These are phyloP conservation scores for Gyrodactylus salaris DNA, from an alignment of 1,140 invertebrate genomes.

Conservation along the genomic window DNA sequence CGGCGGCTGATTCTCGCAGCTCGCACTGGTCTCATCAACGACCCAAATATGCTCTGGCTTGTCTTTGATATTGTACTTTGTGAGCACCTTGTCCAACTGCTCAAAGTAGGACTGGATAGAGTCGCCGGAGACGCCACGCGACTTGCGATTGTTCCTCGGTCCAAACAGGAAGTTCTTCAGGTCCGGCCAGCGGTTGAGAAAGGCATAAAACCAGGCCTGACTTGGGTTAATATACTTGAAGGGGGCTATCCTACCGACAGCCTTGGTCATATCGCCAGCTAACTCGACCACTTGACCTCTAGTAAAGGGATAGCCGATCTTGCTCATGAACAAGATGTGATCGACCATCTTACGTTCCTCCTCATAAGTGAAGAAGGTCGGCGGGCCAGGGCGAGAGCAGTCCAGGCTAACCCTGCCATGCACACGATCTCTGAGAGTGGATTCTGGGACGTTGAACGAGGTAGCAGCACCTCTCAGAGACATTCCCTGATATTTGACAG, in stretches of 20 bases:
- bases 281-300: conserved; percentile 4
- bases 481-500: conserved; percentile 9
- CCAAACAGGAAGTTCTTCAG: conserved; percentile 2
- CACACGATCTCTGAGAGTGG: conserved; percentile 10
- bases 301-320: conserved; percentile 3
- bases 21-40: background rate
- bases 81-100: conserved; percentile 2
- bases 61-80: conserved; percentile 4
- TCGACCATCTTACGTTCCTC: conserved; percentile 6
- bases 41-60: conserved; percentile 5
- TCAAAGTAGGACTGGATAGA: conserved; percentile 4
- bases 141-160: conserved; percentile 1
- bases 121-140: background rate
- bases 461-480: conserved; percentile 11
- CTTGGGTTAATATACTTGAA: conserved; percentile 5
- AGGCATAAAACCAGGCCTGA: conserved; percentile 6
- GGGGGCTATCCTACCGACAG: background rate
- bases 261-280: conserved; percentile 6
- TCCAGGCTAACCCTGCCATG: conserved; percentile 6
- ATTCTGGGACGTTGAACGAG: conserved; percentile 10
- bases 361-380: conserved; percentile 5
- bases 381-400: conserved; percentile 6
- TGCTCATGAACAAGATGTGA: conserved; percentile 6
- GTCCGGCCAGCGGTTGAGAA: conserved; percentile 6
- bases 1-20: background rate